A percentile compares a stretch with the other conserved stretches of the same genome.
phyloP scores from a whole-genome alignment of 1,140 invertebrate genomes.

The Diorhabda elongata region DNA sequence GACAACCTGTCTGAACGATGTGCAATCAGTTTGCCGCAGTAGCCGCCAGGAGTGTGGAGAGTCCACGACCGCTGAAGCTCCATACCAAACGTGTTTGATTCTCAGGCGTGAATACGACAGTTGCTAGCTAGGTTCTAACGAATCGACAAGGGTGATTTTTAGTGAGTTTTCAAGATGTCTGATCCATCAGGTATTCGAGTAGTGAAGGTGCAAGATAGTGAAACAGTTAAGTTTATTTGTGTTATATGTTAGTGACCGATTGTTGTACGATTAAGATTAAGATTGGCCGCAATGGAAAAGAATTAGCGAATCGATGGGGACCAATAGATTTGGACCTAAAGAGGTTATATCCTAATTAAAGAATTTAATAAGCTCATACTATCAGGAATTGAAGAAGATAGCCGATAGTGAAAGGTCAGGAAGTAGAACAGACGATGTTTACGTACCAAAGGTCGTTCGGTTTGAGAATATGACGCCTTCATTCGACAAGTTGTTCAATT shows the following conservation, averaged over 20 bases:
- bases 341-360: slow-evolving; percentile 28
- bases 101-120: not conserved
- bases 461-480: slow-evolving; percentile 18
- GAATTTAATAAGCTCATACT: slow-evolving; percentile 20
- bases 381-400: slow-evolving; percentile 38
- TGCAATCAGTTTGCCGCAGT: too few species aligned
- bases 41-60: not conserved
- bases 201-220: too few species aligned
- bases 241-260: too few species aligned
- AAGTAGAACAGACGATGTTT: slow-evolving; percentile 28
- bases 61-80: slow-evolving; percentile 4
- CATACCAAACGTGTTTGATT: slow-evolving; percentile 7
- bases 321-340: slow-evolving; percentile 18
- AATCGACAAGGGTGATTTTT: not conserved
- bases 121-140: not conserved
- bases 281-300: not conserved
- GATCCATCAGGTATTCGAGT: too few species aligned
- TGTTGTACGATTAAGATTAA: too few species aligned
- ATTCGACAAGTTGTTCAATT: not conserved
- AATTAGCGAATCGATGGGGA: not conserved
- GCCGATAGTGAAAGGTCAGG: slow-evolving; percentile 28
- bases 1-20: too few species aligned
- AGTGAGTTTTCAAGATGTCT: too few species aligned
- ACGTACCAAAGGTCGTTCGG: slow-evolving; percentile 30
- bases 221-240: too few species aligned